Conservation (phyloP, 2,888 invertebrate genomes). For the Dioctria linearis region DNA sequence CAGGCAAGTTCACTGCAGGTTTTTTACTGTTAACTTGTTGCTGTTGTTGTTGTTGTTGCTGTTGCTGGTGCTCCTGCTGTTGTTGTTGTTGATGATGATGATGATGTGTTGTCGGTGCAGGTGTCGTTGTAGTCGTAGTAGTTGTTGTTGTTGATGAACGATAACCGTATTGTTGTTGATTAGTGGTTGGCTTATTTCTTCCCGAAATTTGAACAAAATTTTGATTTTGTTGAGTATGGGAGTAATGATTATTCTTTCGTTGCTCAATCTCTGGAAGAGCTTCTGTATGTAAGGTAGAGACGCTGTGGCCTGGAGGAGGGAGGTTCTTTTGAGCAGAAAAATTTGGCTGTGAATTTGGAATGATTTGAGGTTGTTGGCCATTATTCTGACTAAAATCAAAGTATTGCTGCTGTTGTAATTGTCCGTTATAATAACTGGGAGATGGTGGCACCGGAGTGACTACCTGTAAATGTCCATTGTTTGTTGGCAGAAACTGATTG, state of each 20-base stretch:
- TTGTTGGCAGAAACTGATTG: constrained; percentile 67
- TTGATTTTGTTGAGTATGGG: constrained; percentile 53
- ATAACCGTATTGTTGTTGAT: constrained; percentile 51
- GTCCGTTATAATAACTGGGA: constrained; percentile 50
- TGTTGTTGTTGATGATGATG: constrained; percentile 55
- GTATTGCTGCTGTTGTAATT: constrained; percentile 28
- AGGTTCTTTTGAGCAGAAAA: constrained; percentile 40
- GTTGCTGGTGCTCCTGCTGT: constrained; percentile 58
- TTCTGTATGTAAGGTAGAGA: constrained; percentile 69
- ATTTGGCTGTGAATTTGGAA: constrained; percentile 64
- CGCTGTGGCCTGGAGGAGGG: constrained; percentile 62
- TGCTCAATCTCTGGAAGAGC: constrained; percentile 69
- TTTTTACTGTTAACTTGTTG: constrained; percentile 66
- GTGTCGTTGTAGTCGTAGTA: constrained; percentile 58
- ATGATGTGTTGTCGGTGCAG: constrained; percentile 54
- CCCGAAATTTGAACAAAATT: constrained; percentile 41
- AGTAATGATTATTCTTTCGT: constrained; percentile 49
- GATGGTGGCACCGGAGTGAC: constrained; percentile 68
- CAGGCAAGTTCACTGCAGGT: constrained; percentile 79
- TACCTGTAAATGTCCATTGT: constrained; percentile 69
- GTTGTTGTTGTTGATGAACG: constrained; percentile 28
- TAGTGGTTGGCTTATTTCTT: constrained; percentile 49
- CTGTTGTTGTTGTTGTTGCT: constrained; percentile 55
- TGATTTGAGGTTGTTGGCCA: constrained; percentile 62
- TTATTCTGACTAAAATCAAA: constrained; percentile 27